Evolutionary conservation across 2,888 invertebrate species (phyloP), one percentile per base, ranked within the genome.

Genomic region (Diaprepes abbreviatus): DNA sequence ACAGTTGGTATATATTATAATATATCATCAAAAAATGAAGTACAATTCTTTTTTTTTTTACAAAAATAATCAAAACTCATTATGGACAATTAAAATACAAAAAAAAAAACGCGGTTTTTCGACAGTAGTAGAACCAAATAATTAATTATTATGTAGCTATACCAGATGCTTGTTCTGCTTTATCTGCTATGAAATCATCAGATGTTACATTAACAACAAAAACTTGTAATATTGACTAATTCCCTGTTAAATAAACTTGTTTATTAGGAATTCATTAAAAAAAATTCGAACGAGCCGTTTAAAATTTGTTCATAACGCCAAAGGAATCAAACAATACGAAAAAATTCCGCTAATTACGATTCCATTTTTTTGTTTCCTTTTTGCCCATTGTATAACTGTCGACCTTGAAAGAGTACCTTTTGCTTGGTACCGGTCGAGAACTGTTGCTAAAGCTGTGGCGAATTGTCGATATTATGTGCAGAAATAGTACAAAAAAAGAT

Each of bases 331-430:
- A 50, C 48, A 50, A 50, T 50, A 16, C 12, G 28, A 28, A 50
- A 6, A 14, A 50, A 50, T 24, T 50, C 48, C 48, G 28, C 48
- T 50, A 50, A 50, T 50, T 50, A 50, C 48, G 21, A 28, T 28
- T 14, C 24, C 7, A 28, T 21, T 43, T 19, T 19, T 43, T 43
- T 21, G 14, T n/a, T 38, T 38, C 36, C 43, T 21, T 43, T 43
- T 50, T 50, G 28, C 28, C 28, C 48, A 50, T 50, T 50, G 48
- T 50, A 28, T 50, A 50, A 50, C 48, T 50, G 48, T 28, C 48
- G 48, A 28, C 48, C 48, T 50, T 50, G 48, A 28, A 28, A 14
- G 16, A 50, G 48, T 28, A 50, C 48, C 48, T 50, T 45, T 50
- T 50, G 28, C 28, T 50, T 7, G 14, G 16, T 50, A 28, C 28